Percentiles rank a stretch among this genome's conserved stretches.
phyloP scores from a whole-genome alignment of 2,113 vertebrate genomes.

The Periophthalmodon schlosseri region DNA sequence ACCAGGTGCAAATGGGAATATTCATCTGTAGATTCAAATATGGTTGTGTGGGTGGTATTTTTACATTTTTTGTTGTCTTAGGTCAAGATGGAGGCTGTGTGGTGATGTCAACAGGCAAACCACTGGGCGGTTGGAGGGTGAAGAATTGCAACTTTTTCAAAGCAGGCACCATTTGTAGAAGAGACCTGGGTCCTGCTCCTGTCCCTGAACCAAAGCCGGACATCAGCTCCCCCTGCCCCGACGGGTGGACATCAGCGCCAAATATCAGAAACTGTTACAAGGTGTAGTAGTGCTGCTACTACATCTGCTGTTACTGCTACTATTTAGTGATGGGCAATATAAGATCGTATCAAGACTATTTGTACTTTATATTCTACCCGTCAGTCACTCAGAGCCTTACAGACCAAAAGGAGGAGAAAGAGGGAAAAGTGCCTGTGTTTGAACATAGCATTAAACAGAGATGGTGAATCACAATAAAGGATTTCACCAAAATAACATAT shows the following conservation, averaged over 20 bases:
- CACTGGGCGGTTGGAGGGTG: slow-evolving; percentile 87
- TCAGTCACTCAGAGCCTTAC: no score
- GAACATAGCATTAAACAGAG: no score
- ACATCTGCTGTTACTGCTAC: not conserved
- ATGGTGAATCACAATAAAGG: no score
- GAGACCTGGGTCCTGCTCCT: slow-evolving; percentile 63
- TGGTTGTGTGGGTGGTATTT: not conserved
- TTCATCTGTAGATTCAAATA: not conserved
- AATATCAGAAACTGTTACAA: slow-evolving; percentile 87
- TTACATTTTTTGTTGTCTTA: slow-evolving; percentile 26
- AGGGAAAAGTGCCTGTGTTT: no score
- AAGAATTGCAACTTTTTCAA: slow-evolving; percentile 86
- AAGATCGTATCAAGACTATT: no score
- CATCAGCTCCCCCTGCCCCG: slow-evolving; percentile 79
- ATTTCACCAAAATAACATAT: no score
- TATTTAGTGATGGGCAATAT: not conserved
- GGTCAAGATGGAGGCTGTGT: slow-evolving; percentile 81
- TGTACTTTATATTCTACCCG: no score
- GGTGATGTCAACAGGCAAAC: slow-evolving; percentile 79
- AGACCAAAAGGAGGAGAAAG: no score
- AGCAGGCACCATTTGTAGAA: slow-evolving; percentile 90
- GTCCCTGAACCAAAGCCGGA: slow-evolving; percentile 72
- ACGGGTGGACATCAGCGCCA: slow-evolving; percentile 81
- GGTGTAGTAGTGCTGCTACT: slow-evolving; percentile 69
- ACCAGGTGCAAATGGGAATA: slow-evolving; percentile 75